Base-by-base conservation (phyloP, 2,888 invertebrate genomes). In the Epirrhoe alternata region DNA sequence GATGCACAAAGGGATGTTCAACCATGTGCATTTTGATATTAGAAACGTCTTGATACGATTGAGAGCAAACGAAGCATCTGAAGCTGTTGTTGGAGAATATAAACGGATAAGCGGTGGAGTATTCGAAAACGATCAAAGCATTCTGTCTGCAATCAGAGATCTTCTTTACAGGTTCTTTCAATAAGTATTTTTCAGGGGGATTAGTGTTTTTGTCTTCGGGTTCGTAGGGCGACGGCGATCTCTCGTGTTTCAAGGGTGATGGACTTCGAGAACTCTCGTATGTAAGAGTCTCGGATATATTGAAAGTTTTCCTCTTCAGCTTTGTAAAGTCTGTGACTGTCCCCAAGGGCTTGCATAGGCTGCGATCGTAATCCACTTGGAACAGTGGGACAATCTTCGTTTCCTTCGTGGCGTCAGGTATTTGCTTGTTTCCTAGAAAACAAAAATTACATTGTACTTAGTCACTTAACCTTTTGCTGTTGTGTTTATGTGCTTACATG, bases 281-380 rank as follows among this genome's bases (percentile, higher is more conserved):
- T 17, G 33, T 16, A 6, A 61, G 14, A 35, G 38, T 49, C 33
- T 70, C 59, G 12, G 57, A 42, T 45, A 16, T 35, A 59, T 69
- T 17, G 38, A 6, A 24, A 52, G 54, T 12, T 61, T 17, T 63
- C 56, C 79, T 77, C 60, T 74, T 77, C 31, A 89, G 73, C 78
- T 84, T 88, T 67, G 76, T 81, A 82, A 91, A 89, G 83, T 92
- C 86, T 61, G 81, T 70, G 61, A 92, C 72, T 0, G 92, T 91
- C 45, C 92, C 92, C 72, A 92, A 78, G 35, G 92, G 92, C 77
- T 77, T 90, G 87, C 92, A 92, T 7, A 92, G 80, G 68, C 81
- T 90, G 71, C 90, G 83, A 83, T 93, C 92, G 78, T 93, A 93
- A 63, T 83, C 84, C 67, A 93, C 92, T 88, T 92, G 92, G 77